phyloP scores from a whole-genome alignment of 2,888 invertebrate genomes.

The Drosophila leonis region DNA sequence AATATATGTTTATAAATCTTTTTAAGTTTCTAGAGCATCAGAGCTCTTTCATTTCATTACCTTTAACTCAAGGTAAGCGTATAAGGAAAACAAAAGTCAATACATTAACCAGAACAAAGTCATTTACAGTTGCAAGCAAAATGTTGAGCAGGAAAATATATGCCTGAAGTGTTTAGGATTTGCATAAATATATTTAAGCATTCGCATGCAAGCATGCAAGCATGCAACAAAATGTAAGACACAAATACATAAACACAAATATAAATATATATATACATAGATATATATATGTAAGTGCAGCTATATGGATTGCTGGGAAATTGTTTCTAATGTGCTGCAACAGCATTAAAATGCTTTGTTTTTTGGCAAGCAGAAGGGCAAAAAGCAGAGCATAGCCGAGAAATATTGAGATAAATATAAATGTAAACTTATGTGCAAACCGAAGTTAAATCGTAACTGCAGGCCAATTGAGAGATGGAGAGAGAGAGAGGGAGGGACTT shows the following conservation, averaged over 20 bases:
- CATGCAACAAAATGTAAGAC: background rate
- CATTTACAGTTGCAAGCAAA: slow-evolving; percentile 42
- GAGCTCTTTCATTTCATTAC: background rate
- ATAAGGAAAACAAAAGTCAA: slow-evolving; percentile 54
- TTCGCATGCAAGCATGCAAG: slow-evolving; percentile 20
- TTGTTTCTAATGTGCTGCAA: slow-evolving; percentile 17
- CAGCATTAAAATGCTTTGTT: slow-evolving; percentile 57
- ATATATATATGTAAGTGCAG: slow-evolving; percentile 7
- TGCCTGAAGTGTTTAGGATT: slow-evolving; percentile 51
- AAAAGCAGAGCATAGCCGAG: background rate
- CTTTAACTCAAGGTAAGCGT: slow-evolving; percentile 1
- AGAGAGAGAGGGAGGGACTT: background rate
- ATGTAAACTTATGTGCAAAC: slow-evolving; percentile 36
- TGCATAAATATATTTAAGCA: slow-evolving; percentile 57
- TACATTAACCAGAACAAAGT: slow-evolving; percentile 62
- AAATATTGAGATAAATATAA: slow-evolving; percentile 48
- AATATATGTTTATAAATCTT: background rate
- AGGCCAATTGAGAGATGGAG: slow-evolving; percentile 22
- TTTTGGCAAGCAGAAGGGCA: slow-evolving; percentile 7
- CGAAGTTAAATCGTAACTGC: slow-evolving; percentile 14
- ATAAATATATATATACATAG: background rate
- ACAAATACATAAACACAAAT: slow-evolving; percentile 8
- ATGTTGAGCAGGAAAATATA: slow-evolving; percentile 35
- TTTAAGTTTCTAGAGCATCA: background rate
- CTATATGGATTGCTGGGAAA: slow-evolving; percentile 31